Evolutionary conservation across 2,113 vertebrate species (phyloP), one percentile per base, ranked within the genome.

Genomic region (Cyprinodon brontotheroides): DNA sequence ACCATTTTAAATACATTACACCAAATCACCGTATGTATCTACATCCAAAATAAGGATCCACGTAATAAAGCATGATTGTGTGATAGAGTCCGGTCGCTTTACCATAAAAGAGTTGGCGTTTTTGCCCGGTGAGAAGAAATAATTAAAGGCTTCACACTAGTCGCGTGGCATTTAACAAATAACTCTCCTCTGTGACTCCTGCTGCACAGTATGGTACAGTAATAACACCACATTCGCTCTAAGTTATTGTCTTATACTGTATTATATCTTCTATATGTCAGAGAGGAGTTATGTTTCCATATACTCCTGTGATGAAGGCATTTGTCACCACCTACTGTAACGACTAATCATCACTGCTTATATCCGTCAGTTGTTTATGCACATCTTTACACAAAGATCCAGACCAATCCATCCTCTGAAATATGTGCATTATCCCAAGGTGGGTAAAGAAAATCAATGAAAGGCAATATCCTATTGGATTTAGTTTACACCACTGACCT

Each of bases 381-480:
- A 73, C 67, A 66, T 15, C 45, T 61, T 40, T 69, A 57, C 70
- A 63, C 74, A 47, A 61, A 38, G 39, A 60, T 45, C 20, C 3
- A 14, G 59, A 65, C 72, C 39, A 62, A 81, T 74, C 68, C 72
- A 14, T 81, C 82, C 66, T 61, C 60, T 87, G 89, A 92, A 92
- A 83, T 89, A 85, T 60, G 78, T 72, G 79, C 64, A 86, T 89
- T 92, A 89, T 89, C 70, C 74, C 79, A 82, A 83, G 87, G 86
- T 77, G 78, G 88, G 84, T 66, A 68, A 75, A 70, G 80, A 84
- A 91, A 91, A 91, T 93, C 92, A 88, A 93, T 92, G 80, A 85
- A 91, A 92, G 89, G 89, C 88, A 92, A 92, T 93, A 92, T 91
- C 87, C 85, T 88, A 93, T 92, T 87, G 92, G 87, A 92, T 93